Percentiles rank a stretch among this genome's conserved stretches.
Evolutionary conservation across 2,113 vertebrate species (phyloP).

Genomic region (Ceyx cyanopectus): DNA sequence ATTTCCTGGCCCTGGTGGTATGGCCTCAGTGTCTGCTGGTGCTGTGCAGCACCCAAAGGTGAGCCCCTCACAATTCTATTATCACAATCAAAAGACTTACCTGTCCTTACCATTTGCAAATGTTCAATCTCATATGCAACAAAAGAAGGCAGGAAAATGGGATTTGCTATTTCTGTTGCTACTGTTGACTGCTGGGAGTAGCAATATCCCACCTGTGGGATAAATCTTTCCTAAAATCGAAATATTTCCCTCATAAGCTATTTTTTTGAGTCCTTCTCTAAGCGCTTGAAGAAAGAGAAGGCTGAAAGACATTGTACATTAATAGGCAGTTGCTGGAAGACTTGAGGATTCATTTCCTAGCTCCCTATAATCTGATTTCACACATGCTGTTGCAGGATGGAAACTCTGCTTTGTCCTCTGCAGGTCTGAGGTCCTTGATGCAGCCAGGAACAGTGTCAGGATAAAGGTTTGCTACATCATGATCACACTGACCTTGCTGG

Average conservation of each 20-base stretch:
- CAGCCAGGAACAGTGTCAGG: conserved; percentile 31
- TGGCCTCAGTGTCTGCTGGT: fast-evolving
- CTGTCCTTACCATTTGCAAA: background rate
- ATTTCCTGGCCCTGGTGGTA: background rate
- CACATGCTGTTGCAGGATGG: background rate
- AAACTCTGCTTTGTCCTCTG: background rate
- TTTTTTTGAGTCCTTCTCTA: background rate
- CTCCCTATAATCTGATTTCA: background rate
- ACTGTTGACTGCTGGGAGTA: background rate
- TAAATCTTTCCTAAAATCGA: background rate
- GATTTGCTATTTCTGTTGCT: background rate
- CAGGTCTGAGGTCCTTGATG: conserved; percentile 5
- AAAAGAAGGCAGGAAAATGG: background rate
- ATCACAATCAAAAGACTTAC: background rate
- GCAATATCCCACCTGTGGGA: background rate
- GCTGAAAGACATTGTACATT: background rate
- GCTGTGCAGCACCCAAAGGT: background rate
- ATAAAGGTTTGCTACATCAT: conserved; percentile 65
- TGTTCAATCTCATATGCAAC: background rate
- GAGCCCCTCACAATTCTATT: background rate
- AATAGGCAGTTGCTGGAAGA: background rate
- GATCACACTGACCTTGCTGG: conserved; percentile 54
- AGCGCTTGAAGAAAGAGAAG: background rate
- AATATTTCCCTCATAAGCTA: background rate
- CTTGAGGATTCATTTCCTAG: background rate